A percentile compares a stretch with the other conserved stretches of the same genome.
Conservation (phyloP, 2,113 vertebrate species). For the Vulpes lagopus region DNA sequence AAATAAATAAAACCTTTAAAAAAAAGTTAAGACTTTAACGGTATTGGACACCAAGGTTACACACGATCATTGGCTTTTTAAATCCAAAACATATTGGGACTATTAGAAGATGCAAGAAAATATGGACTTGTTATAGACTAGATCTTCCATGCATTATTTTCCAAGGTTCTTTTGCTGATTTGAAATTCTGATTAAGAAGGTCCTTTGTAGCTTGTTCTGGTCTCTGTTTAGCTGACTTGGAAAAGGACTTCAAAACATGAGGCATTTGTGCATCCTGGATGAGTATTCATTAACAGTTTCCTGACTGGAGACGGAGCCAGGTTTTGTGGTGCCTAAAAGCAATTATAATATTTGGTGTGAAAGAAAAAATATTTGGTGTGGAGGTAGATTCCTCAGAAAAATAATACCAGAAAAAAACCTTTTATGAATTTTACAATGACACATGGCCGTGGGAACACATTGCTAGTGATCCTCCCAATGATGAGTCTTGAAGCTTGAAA, state of each 20-base stretch:
- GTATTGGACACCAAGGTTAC: not conserved
- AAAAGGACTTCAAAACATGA: constrained; percentile 20
- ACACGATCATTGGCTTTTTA: not conserved
- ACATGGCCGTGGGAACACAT: not conserved
- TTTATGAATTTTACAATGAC: not conserved
- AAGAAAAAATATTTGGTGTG: not conserved
- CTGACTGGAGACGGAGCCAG: not conserved
- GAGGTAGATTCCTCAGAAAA: not conserved
- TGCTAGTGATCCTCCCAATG: not conserved
- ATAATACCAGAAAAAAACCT: not conserved
- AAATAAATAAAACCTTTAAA: not conserved
- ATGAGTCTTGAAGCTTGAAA: constrained; percentile 3
- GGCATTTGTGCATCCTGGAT: not conserved
- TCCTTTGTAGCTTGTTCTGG: constrained; percentile 16
- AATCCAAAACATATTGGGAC: not conserved
- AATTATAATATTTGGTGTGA: not conserved
- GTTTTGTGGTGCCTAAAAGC: not conserved
- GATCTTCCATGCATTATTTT: not conserved
- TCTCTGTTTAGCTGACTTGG: not conserved
- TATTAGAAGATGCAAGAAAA: not conserved
- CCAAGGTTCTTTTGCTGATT: not conserved
- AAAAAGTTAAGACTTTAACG: not conserved
- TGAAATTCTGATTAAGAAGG: not conserved
- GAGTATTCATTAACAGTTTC: not conserved
- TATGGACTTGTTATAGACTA: not conserved